phyloP scores from a whole-genome alignment of 2,888 invertebrate species.

The Nephrocerus scutellatus region DNA sequence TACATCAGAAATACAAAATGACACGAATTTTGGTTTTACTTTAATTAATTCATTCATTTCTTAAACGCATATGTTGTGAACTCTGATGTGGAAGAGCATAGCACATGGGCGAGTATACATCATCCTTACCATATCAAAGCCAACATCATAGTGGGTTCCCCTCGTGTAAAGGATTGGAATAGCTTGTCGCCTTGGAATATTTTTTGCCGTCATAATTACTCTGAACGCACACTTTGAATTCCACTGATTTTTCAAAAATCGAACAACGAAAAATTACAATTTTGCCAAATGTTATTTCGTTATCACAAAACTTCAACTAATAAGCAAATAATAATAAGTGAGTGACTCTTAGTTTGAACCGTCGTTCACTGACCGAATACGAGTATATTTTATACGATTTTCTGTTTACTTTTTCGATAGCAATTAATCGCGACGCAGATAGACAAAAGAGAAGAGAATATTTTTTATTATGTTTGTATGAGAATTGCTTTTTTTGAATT shows the following conservation, averaged over 20 bases:
- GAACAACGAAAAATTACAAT: too few relatives aligned
- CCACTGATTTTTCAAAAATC: background rate
- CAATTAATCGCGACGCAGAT: background rate
- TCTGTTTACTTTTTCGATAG: background rate
- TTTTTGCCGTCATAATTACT: slow-evolving; percentile 29
- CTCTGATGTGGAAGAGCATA: too few relatives aligned
- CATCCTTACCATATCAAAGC: slow-evolving; percentile 74
- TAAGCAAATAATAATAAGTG: too few relatives aligned
- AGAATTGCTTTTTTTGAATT: slow-evolving; percentile 10
- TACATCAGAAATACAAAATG: too few relatives aligned
- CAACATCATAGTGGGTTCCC: slow-evolving; percentile 80
- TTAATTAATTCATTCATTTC: too few relatives aligned
- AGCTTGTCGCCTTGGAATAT: slow-evolving; percentile 52
- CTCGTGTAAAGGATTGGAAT: slow-evolving; percentile 71
- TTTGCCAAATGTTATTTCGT: too few relatives aligned
- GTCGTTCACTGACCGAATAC: too few relatives aligned
- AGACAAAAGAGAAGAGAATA: background rate
- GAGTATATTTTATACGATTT: background rate
- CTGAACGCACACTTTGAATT: background rate
- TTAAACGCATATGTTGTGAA: too few relatives aligned
- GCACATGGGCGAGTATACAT: too few relatives aligned
- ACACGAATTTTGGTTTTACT: too few relatives aligned
- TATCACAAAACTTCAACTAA: too few relatives aligned
- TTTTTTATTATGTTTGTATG: background rate
- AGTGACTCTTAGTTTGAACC: too few relatives aligned